These are phyloP conservation scores for Chaetophractus vellerosus DNA, from an alignment of 2,797 vertebrate species.

Conservation along the genomic window DNA sequence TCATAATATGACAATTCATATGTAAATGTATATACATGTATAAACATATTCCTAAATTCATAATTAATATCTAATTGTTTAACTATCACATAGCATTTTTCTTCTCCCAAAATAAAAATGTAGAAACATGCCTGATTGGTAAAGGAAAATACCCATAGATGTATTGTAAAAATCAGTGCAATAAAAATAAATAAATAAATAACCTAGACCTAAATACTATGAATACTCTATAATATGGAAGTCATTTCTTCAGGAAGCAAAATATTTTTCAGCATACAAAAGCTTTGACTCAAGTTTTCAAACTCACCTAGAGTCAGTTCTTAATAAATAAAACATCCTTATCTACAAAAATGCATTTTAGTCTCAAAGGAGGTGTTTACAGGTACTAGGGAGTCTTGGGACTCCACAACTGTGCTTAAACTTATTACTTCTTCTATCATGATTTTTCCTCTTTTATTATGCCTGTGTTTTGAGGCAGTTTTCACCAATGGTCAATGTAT, in stretches of 20 bases:
- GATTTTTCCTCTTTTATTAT: slow-evolving; percentile 66
- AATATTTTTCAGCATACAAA: slow-evolving; percentile 50
- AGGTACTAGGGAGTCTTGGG: neutral
- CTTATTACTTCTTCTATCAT: slow-evolving; percentile 67
- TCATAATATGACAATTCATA: neutral
- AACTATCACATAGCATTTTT: neutral
- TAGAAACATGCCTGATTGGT: neutral
- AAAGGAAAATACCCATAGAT: neutral
- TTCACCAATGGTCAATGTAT: slow-evolving; percentile 66
- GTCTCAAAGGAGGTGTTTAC: slow-evolving; percentile 40
- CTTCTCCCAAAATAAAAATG: slow-evolving; percentile 16
- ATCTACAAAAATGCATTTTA: slow-evolving; percentile 9
- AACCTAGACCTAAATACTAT: neutral
- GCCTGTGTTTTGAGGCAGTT: slow-evolving; percentile 67
- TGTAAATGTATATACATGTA: neutral
- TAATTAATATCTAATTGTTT: neutral
- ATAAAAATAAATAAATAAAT: neutral
- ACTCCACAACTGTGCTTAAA: neutral
- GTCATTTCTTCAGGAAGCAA: slow-evolving; percentile 48
- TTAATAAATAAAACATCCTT: slow-evolving; percentile 62
- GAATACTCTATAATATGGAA: slow-evolving; percentile 63
- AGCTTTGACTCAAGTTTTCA: neutral
- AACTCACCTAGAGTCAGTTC: neutral
- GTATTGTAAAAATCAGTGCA: slow-evolving; percentile 26
- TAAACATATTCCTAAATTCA: neutral